Evolutionary conservation across 1,140 invertebrate species (phyloP), one percentile per base, ranked within the genome.

Genomic region (Formica exsecta): DNA sequence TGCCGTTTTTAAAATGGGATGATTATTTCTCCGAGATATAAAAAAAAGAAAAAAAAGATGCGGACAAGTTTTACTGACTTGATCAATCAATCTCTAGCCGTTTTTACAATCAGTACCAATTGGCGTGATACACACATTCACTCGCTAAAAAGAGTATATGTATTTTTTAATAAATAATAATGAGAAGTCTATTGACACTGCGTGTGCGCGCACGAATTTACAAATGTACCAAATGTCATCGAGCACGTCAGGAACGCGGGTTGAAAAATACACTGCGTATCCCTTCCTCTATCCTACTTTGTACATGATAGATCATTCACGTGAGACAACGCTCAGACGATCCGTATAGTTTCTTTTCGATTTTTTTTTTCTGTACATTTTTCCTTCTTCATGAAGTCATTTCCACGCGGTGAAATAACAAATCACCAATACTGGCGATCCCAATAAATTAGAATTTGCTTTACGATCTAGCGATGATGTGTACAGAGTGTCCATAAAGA

Each of bases 151-250:
- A 76, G 61, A 32, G 22, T 61, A 62, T 32, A 59, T 61, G 51
- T 29, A 44, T 41, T 48, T 51, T 32, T 44, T 87, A 85, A 75
- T 87, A 87, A 84, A 86, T 86, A 86, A 86, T 84, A n/a, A 86
- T 32, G n/a, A 76, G 25, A 51, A 62, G 36, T 79, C 19, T 73
- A 38, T 73, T 9, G 68, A 74, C 36, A n/a, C 38, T 7, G 57
- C 19, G 5, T 51, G 16, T 51, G 19, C 51, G 62, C 3, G 1
- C 70, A 54, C 6, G 51, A 59, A 77, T 89, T 77, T 80, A 89
- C 65, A 89, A 80, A 89, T 80, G 57, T 85, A 83, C 54, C 77
- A 89, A 87, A 87, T 74, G 16, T 62, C 25, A 29, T 29, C 41
- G 48, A 61, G 73, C 36, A 57, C 22, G 13, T 44, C 41, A 25